A percentile compares a stretch with the other conserved stretches of the same genome.
Evolutionary conservation across 2,888 invertebrate species (phyloP).

Genomic region (Melipona beecheii): DNA sequence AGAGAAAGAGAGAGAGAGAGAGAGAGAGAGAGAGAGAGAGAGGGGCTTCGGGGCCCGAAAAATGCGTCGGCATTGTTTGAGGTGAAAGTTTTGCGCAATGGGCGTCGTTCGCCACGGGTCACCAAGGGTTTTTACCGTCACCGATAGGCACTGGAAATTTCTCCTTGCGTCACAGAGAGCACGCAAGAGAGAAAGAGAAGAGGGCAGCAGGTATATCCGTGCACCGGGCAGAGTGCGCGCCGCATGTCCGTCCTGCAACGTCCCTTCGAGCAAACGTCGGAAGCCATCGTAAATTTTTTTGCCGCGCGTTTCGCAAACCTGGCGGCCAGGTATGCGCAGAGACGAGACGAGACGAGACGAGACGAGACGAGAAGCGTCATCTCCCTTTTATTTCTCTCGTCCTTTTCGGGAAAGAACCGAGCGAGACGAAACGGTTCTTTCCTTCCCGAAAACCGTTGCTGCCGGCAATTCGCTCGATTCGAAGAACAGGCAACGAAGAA

Average conservation of each 20-base stretch:
- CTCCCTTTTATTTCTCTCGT: not conserved
- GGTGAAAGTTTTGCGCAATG: slow-evolving; percentile 83
- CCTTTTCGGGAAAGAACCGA: not conserved
- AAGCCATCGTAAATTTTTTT: slow-evolving; percentile 56
- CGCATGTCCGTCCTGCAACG: slow-evolving; percentile 35
- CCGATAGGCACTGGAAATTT: slow-evolving; percentile 53
- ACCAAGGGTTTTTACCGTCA: slow-evolving; percentile 48
- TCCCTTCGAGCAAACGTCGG: slow-evolving; percentile 12
- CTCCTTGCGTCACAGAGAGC: slow-evolving; percentile 10
- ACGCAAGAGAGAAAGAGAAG: not conserved
- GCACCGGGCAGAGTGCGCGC: not conserved
- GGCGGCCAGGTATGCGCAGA: slow-evolving; percentile 40
- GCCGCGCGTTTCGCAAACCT: slow-evolving; percentile 23
- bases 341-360: too few relatives aligned
- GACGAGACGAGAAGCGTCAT: slow-evolving; percentile 22
- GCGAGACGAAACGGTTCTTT: too few relatives aligned
- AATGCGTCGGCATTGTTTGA: slow-evolving; percentile 77
- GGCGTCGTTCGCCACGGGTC: slow-evolving; percentile 67
- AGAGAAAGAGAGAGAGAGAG: too few relatives aligned
- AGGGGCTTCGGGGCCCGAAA: slow-evolving; percentile 48
- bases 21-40: slow-evolving; percentile 49
- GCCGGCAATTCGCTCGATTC: too few relatives aligned
- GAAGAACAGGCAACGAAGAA: too few relatives aligned
- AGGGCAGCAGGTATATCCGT: slow-evolving; percentile 25
- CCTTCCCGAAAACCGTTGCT: too few relatives aligned